Base-by-base conservation (phyloP, 1,140 invertebrate species). In the Drosophila nikananu region DNA sequence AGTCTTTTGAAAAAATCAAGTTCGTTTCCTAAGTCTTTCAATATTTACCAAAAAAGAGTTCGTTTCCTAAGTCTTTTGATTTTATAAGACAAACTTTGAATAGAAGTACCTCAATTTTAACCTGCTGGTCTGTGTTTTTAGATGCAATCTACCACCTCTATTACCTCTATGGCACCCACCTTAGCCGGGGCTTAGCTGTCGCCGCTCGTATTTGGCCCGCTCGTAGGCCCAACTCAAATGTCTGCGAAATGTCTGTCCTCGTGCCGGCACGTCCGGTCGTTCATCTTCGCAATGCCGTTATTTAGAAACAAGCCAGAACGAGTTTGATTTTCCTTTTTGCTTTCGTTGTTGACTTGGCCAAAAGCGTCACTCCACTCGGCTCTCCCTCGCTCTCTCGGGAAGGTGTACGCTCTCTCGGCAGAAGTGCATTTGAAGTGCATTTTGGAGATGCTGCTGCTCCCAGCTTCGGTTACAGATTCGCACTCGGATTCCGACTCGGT, bases 271-370 rank as follows among this genome's bases (percentile, higher is more conserved):
- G 65, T 86, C 70, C 72, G 86, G 81, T 86, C 86, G 86, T 89
- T 89, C 86, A 90, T 90, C 86, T 89, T 90, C 86, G 81, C 66
- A 86, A 90, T 89, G 86, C 86, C 86, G 86, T 89, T 89, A 90
- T 86, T 89, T 90, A 89, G 86, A 89, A 90, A 89, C 70, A 79
- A 77, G 86, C 70, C 81, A 89, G 81, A 90, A 90, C 86, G 75
- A 82, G 86, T 90, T 90, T 90, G 32, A 35, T 79, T 67, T 37
- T 62, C 71, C 48, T 57, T 59, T 55, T 57, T 70, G 63, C 67
- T 67, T 77, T 65, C 46, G 52, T 65, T 67, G 84, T 90, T 84
- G 80, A 59, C 74, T 84, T 89, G 68, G 78, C 86, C 75, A 86
- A 87, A 90, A 81, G 86, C 74, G 74, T 49, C 32, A 35, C 42